Percentiles rank a stretch among this genome's conserved stretches.
phyloP scores from a whole-genome alignment of 2,888 invertebrate species.

The Drosophila paracracens region DNA sequence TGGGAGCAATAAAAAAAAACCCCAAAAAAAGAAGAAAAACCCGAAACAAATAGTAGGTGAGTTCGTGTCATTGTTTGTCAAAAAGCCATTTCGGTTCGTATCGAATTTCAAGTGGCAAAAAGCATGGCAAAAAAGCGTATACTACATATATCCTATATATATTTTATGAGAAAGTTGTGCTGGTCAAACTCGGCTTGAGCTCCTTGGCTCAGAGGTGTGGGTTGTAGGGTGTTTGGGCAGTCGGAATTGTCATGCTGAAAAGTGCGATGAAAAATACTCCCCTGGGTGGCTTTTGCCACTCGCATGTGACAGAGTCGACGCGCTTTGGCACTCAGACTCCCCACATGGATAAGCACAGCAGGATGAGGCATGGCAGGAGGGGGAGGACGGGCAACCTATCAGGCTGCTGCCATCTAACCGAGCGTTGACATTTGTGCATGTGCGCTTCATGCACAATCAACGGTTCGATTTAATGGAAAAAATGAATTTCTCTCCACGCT shows the following conservation, averaged over 20 bases:
- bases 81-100: slow-evolving; percentile 75
- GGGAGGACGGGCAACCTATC: slow-evolving; percentile 65
- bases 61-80: slow-evolving; percentile 78
- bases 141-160: neutral
- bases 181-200: slow-evolving; percentile 39
- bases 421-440: slow-evolving; percentile 78
- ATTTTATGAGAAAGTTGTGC: slow-evolving; percentile 25
- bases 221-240: slow-evolving; percentile 43
- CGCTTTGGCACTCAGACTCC: slow-evolving; percentile 54
- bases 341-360: slow-evolving; percentile 36
- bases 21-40: slow-evolving; percentile 26
- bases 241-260: slow-evolving; percentile 45
- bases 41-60: slow-evolving; percentile 63
- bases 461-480: slow-evolving; percentile 82
- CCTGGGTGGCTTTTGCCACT: slow-evolving; percentile 51
- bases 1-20: slow-evolving; percentile 43
- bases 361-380: neutral
- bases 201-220: neutral
- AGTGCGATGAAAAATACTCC: slow-evolving; percentile 54
- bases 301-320: slow-evolving; percentile 60
- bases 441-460: slow-evolving; percentile 82
- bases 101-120: slow-evolving; percentile 63
- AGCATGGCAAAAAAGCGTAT: slow-evolving; percentile 7
- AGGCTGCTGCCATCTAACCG: slow-evolving; percentile 74
- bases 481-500: slow-evolving; percentile 68